A percentile compares a stretch with the other conserved stretches of the same genome.
Evolutionary conservation across 1,140 invertebrate genomes (phyloP).

Genomic region (Sycobia sp.): DNA sequence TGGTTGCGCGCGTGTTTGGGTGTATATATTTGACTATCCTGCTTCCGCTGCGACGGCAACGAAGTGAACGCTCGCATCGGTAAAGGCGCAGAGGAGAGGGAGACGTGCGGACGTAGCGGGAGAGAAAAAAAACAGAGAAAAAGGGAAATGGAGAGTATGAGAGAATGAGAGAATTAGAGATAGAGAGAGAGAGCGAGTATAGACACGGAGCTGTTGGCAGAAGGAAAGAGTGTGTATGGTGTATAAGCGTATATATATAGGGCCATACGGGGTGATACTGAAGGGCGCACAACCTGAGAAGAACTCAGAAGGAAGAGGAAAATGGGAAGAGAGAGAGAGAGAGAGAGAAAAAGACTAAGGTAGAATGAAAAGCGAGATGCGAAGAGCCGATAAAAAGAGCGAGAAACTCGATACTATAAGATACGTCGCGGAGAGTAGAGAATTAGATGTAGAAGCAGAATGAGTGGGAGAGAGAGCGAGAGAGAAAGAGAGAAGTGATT

Average conservation of each 20-base stretch:
- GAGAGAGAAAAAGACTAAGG: not conserved
- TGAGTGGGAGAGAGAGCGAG: not conserved
- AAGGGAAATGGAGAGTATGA: not conserved
- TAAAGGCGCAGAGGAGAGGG: not conserved
- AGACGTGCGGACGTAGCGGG: not conserved
- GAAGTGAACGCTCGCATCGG: not conserved
- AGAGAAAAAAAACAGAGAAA: not conserved
- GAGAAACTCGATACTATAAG: too few species aligned
- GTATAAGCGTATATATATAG: not conserved
- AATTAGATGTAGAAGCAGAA: too few species aligned
- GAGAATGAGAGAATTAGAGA: not conserved
- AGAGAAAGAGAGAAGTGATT: constrained; percentile 1
- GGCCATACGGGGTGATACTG: too few species aligned
- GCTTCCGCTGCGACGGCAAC: not conserved
- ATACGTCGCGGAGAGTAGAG: too few species aligned
- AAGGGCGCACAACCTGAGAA: too few species aligned
- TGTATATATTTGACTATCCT: not conserved
- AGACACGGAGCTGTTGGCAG: too few species aligned
- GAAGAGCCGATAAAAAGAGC: too few species aligned
- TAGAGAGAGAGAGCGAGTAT: not conserved
- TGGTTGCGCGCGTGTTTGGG: too few species aligned
- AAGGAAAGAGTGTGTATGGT: too few species aligned
- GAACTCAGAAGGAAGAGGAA: not conserved
- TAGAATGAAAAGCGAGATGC: too few species aligned
- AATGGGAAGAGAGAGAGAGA: not conserved